Percentiles rank a stretch among this genome's conserved stretches.
These are phyloP conservation scores for Axea sp. DNA, from an alignment of 2,888 invertebrate species.

Conservation along the genomic window DNA sequence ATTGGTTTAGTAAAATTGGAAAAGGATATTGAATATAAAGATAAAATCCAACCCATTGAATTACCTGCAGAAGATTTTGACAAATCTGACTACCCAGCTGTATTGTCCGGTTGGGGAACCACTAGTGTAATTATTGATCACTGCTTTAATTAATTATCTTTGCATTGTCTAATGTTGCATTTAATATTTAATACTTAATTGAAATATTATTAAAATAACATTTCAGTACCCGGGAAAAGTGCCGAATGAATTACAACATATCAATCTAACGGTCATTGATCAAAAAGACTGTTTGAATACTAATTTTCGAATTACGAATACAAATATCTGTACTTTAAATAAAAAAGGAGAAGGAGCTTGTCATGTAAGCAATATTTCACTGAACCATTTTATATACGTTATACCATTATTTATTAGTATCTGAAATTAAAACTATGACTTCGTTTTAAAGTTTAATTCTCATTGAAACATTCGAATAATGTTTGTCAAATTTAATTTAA, in stretches of 20 bases:
- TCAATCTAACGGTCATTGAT: constrained; percentile 80
- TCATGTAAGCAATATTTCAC: constrained; percentile 74
- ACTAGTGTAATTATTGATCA: constrained; percentile 71
- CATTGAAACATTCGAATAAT: too few relatives aligned
- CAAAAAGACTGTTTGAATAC: constrained; percentile 79
- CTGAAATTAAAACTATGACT: too few relatives aligned
- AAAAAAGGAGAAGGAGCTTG: constrained; percentile 83
- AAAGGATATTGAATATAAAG: constrained; percentile 71
- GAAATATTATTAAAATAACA: too few relatives aligned
- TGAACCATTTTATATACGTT: not conserved
- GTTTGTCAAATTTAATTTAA: too few relatives aligned
- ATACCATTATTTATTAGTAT: not conserved
- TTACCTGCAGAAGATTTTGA: constrained; percentile 71
- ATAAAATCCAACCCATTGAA: constrained; percentile 70
- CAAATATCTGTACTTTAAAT: constrained; percentile 83
- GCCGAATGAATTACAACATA: constrained; percentile 82
- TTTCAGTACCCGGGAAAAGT: constrained; percentile 81
- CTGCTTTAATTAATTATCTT: too few relatives aligned
- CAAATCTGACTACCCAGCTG: constrained; percentile 72
- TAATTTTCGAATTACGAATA: constrained; percentile 80
- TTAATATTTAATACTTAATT: too few relatives aligned
- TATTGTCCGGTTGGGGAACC: constrained; percentile 77
- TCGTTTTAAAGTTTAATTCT: too few relatives aligned
- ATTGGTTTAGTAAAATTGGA: constrained; percentile 73
- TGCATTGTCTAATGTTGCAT: too few relatives aligned